Evolutionary conservation across 1,140 invertebrate genomes (phyloP).

Genomic region (Zaprionus tsacasi): DNA sequence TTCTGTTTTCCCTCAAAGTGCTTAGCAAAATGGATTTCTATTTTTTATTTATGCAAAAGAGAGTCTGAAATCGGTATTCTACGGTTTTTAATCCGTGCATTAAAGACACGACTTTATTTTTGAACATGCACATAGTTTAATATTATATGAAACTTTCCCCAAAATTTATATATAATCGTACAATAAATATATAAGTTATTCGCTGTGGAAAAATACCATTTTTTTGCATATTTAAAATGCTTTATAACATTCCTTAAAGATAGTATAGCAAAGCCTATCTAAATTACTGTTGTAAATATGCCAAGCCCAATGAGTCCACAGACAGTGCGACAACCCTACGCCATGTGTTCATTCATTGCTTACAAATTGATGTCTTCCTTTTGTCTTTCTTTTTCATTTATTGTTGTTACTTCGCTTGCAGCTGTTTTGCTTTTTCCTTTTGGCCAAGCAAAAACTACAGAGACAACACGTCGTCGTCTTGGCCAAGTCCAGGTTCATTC

Average conservation of each 20-base stretch:
- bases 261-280: neutral
- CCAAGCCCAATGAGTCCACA: conserved; percentile 5
- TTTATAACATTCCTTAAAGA: neutral
- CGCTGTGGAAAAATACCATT: too few species aligned
- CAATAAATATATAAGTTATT: too few species aligned
- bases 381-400: too few species aligned
- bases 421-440: conserved; percentile 14
- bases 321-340: conserved; percentile 10
- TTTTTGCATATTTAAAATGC: neutral
- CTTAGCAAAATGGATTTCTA: too few species aligned
- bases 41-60: too few species aligned
- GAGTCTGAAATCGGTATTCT: too few species aligned
- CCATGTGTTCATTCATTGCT: conserved; percentile 41
- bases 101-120: too few species aligned
- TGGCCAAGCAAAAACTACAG: conserved; percentile 27
- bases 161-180: too few species aligned
- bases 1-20: too few species aligned
- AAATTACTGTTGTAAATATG: neutral
- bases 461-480: conserved; percentile 25
- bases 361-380: conserved; percentile 55
- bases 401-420: conserved; percentile 11
- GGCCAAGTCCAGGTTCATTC: neutral
- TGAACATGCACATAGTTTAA: too few species aligned
- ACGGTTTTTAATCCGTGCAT: too few species aligned
- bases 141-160: too few species aligned